Percentiles rank a stretch among this genome's conserved stretches.
Evolutionary conservation across 2,888 invertebrate genomes (phyloP).

Genomic region (Labia minor): DNA sequence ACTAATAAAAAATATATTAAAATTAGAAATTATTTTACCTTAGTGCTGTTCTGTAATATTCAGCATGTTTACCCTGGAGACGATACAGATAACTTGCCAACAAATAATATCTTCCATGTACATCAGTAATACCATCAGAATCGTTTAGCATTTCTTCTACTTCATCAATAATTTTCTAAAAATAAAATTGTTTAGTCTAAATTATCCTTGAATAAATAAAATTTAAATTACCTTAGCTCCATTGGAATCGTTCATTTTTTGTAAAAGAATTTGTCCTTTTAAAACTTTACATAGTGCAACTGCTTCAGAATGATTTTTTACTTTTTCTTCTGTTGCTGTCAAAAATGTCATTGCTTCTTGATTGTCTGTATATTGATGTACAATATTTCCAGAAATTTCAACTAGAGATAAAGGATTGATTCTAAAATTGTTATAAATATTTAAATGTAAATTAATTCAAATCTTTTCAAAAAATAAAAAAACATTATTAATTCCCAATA

Average conservation of each 20-base stretch:
- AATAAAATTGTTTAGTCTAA: conserved; percentile 15
- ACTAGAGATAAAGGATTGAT: conserved; percentile 88
- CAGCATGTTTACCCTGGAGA: conserved; percentile 78
- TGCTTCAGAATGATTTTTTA: conserved; percentile 76
- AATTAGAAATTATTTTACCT: no score
- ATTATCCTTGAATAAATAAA: no score
- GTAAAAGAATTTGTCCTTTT: conserved; percentile 67
- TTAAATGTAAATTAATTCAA: conserved; percentile 15
- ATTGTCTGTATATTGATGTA: conserved; percentile 66
- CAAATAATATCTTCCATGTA: conserved; percentile 89
- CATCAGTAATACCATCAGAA: conserved; percentile 83
- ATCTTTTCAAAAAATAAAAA: conserved; percentile 5
- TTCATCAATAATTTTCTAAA: conserved; percentile 68
- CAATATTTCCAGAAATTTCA: conserved; percentile 69
- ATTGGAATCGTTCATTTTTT: conserved; percentile 65
- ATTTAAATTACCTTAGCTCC: conserved; percentile 47
- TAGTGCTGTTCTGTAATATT: conserved; percentile 90
- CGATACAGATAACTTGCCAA: conserved; percentile 86
- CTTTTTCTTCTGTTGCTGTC: conserved; percentile 77
- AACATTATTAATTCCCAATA: background rate
- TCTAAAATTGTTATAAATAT: conserved; percentile 43
- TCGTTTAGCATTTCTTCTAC: conserved; percentile 74
- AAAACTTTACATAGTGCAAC: conserved; percentile 79
- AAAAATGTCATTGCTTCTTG: conserved; percentile 78
- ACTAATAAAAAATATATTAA: no score